Base-by-base conservation (phyloP, 2,797 vertebrate species). In the Galagoides demidoff region DNA sequence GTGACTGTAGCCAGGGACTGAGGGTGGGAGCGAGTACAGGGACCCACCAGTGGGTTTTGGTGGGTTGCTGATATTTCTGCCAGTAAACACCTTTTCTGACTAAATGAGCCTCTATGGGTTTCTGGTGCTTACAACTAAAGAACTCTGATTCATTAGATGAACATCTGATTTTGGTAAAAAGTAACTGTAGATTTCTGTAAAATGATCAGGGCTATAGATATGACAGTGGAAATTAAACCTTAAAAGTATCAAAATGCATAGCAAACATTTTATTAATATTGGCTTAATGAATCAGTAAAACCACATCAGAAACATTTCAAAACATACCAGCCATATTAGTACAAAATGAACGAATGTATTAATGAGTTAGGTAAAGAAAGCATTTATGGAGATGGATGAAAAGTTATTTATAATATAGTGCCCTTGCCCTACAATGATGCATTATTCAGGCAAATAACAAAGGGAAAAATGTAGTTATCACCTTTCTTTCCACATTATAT, bases 361-460 rank as follows among this genome's bases (percentile, higher is more conserved):
- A 68, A 84, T 57, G 45, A 84, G 70, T 86, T 88, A 22, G 83
- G 37, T 84, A 74, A 77, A 93, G 49, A 88, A 86, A 79, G 17
- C 3, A 95, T 57, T 82, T 52, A n/a, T 45, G 66, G 70, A 86
- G 17, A 84, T 34, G 59, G 25, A 22, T 20, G 4, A 70, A 76
- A 89, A 83, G 13, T 39, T 95, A 84, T 84, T 39, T 93, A 79
- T 73, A 74, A 45, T 57, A 31, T 43, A 37, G 39, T 79, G 16
- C 13, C n/a, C 3, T 66, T 89, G 14, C 5, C 9, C 49, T 68
- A 45, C 1, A 74, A n/a, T 73, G 66, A 78, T 31, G 4, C 29
- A 52, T 95, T 85, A 49, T 66, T 96, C 73, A 88, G 13, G n/a
- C 9, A 71, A 85, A 78, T 92, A 81, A 57, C 17, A 73, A 68